Conservation (phyloP, 2,113 vertebrate species). For the human (Homo sapiens) region DNA sequence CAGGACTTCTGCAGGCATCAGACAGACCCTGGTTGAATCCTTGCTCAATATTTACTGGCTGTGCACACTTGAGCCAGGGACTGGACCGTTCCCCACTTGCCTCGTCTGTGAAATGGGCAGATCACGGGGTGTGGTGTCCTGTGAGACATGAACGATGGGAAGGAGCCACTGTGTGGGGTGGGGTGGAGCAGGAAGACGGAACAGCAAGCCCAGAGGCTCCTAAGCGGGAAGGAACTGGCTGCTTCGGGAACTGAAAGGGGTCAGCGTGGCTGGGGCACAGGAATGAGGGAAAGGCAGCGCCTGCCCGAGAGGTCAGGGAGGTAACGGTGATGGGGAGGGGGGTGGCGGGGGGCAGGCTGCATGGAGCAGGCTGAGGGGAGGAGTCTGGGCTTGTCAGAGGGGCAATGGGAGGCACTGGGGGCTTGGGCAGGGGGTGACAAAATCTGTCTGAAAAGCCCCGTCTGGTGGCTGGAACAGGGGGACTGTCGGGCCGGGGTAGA, state of each 20-base stretch:
- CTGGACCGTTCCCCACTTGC: not conserved
- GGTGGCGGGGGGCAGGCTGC: no score
- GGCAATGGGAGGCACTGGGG: not conserved
- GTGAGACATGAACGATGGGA: not conserved
- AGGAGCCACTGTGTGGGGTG: not conserved
- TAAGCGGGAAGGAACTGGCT: not conserved
- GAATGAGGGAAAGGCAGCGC: not conserved
- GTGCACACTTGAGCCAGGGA: not conserved
- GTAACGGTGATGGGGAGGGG: no score
- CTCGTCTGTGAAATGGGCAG: slow-evolving; percentile 10
- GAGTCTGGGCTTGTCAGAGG: not conserved
- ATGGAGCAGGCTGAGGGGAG: not conserved
- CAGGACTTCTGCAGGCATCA: not conserved
- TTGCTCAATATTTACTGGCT: not conserved
- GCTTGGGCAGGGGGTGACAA: not conserved
- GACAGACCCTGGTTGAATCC: not conserved
- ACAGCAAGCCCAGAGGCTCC: not conserved
- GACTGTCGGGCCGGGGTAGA: not conserved
- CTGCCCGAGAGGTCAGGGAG: not conserved
- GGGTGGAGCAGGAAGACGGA: not conserved
- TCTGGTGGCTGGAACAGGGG: not conserved
- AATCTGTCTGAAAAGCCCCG: not conserved
- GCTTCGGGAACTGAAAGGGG: not conserved
- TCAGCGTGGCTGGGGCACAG: not conserved
- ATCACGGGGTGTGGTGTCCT: not conserved